phyloP scores from a whole-genome alignment of 1,140 invertebrate species.

The Nasonia vitripennis region DNA sequence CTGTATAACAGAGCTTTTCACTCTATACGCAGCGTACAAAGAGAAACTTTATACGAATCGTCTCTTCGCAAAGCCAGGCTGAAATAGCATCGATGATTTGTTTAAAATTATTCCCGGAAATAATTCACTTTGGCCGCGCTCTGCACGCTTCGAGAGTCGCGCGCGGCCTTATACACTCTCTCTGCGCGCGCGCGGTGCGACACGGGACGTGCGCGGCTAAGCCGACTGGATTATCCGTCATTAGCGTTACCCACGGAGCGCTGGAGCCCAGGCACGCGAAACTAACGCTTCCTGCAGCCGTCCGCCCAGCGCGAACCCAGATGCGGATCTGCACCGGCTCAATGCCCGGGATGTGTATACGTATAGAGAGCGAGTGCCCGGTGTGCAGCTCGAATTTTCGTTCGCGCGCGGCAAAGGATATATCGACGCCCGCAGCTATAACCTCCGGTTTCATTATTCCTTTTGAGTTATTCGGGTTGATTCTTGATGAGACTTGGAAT shows the following conservation, averaged over 20 bases:
- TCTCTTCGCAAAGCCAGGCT: too few species aligned
- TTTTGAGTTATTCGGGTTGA: too few species aligned
- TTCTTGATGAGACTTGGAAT: too few species aligned
- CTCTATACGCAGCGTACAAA: too few species aligned
- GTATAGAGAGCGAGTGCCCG: too few species aligned
- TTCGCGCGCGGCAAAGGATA: not conserved
- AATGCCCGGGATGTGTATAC: too few species aligned
- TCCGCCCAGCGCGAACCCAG: too few species aligned
- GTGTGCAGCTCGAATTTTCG: not conserved
- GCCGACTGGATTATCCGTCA: constrained; percentile 56
- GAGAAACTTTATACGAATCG: too few species aligned
- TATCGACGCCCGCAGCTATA: too few species aligned
- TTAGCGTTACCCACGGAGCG: constrained; percentile 45
- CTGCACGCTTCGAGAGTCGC: not conserved
- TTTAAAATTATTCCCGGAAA: not conserved
- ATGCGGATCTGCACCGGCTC: too few species aligned
- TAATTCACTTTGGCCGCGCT: not conserved
- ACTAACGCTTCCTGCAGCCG: not conserved
- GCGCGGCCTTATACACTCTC: not conserved
- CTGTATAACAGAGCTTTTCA: too few species aligned
- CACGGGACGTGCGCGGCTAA: constrained; percentile 46
- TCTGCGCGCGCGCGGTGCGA: not conserved
- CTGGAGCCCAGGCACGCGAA: constrained; percentile 17
- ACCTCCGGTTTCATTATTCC: too few species aligned
- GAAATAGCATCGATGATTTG: not conserved